Percentiles rank a stretch among this genome's conserved stretches.
Conservation (phyloP, 2,888 invertebrate genomes). For the Hipparchia sbordonii region DNA sequence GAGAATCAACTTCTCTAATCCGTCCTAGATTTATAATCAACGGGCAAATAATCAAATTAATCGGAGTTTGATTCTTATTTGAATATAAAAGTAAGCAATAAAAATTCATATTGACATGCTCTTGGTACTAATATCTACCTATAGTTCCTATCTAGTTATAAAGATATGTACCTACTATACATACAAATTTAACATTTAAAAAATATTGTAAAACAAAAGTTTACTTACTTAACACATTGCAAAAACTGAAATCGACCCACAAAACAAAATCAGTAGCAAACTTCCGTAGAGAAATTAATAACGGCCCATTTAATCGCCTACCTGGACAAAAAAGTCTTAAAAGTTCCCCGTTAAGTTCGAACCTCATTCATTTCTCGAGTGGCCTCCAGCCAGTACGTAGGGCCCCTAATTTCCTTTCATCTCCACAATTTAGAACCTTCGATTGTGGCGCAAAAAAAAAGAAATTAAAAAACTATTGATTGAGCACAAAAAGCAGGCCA, state of each 20-base stretch:
- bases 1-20: neutral
- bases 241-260: constrained; percentile 6
- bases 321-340: constrained; percentile 70
- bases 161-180: too few species aligned
- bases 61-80: too few species aligned
- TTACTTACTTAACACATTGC: constrained; percentile 17
- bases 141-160: too few species aligned
- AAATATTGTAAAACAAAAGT: neutral
- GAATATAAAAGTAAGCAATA: too few species aligned
- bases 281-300: constrained; percentile 61
- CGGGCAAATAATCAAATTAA: too few species aligned
- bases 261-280: constrained; percentile 49
- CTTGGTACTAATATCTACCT: too few species aligned
- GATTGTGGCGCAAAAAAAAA: constrained; percentile 70
- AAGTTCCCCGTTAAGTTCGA: constrained; percentile 70
- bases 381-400: constrained; percentile 61
- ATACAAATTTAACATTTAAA: too few species aligned
- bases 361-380: constrained; percentile 74
- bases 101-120: too few species aligned
- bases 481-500: constrained; percentile 69
- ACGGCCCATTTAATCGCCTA: constrained; percentile 70
- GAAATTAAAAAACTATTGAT: constrained; percentile 76
- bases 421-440: constrained; percentile 70
- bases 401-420: constrained; percentile 77
- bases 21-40: too few species aligned